These are phyloP conservation scores for Lateolabrax maculatus DNA, from an alignment of 2,797 vertebrate species.

Conservation along the genomic window DNA sequence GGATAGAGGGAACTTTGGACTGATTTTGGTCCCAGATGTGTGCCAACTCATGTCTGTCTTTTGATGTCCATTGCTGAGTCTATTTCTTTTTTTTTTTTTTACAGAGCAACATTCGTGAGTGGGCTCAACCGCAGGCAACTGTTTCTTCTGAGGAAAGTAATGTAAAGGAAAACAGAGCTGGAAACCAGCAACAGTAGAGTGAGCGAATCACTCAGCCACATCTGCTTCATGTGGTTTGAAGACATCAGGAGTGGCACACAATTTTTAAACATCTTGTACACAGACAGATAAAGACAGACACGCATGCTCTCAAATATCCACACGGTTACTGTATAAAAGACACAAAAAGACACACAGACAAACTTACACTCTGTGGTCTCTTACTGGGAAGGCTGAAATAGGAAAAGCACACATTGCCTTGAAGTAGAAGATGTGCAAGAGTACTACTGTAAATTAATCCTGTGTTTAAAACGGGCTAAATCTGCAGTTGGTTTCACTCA, in stretches of 20 bases:
- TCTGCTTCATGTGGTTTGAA: constrained; percentile 65
- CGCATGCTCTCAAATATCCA: constrained; percentile 24
- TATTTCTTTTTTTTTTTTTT: constrained; percentile 25
- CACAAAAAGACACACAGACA: neutral
- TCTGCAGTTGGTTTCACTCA: constrained; percentile 20
- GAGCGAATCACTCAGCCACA: constrained; percentile 47
- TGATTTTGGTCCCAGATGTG: constrained; percentile 65
- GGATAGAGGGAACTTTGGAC: constrained; percentile 17
- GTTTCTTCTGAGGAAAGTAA: constrained; percentile 50
- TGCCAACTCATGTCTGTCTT: constrained; percentile 64
- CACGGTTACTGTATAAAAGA: neutral
- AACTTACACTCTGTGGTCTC: neutral
- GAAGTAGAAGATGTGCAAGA: constrained; percentile 14
- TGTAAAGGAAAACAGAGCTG: constrained; percentile 65
- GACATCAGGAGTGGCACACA: constrained; percentile 54
- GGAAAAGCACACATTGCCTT: constrained; percentile 22
- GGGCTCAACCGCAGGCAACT: constrained; percentile 50
- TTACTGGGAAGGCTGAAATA: constrained; percentile 3
- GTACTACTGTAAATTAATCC: constrained; percentile 17
- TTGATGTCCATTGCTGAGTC: constrained; percentile 51
- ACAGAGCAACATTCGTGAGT: constrained; percentile 51
- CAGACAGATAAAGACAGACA: constrained; percentile 37
- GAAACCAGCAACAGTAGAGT: constrained; percentile 41
- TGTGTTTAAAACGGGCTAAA: constrained; percentile 25
- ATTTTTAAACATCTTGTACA: constrained; percentile 37